Percentiles rank a stretch among this genome's conserved stretches.
These are phyloP conservation scores for Heloderma charlesbogerti DNA, from an alignment of 2,113 vertebrate species.

Conservation along the genomic window DNA sequence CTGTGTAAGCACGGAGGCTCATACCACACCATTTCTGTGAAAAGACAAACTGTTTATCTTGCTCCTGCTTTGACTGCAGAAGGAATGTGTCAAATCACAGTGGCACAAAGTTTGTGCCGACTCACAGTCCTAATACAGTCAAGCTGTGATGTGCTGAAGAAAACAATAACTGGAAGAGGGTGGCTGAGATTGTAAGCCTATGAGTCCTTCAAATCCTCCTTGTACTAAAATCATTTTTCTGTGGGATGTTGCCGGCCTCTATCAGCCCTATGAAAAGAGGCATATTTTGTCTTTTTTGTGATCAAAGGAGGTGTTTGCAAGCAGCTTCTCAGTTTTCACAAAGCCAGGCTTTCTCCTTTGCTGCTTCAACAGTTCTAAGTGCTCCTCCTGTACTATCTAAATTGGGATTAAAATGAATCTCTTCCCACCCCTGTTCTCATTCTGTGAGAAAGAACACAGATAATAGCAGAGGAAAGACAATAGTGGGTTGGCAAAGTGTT, in stretches of 20 bases:
- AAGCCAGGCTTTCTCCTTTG: background rate
- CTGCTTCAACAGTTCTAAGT: background rate
- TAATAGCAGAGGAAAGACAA: slow-evolving; percentile 15
- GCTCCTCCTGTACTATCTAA: slow-evolving; percentile 5
- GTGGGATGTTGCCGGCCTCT: background rate
- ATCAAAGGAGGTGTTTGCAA: background rate
- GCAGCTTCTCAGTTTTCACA: slow-evolving; percentile 5
- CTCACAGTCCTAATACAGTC: background rate
- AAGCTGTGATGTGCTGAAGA: background rate
- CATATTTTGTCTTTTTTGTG: accelerated
- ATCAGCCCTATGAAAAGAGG: background rate
- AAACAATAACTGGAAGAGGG: background rate
- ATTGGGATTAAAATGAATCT: slow-evolving; percentile 30
- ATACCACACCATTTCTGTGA: background rate
- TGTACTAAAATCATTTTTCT: background rate
- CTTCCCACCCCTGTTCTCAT: slow-evolving; percentile 45
- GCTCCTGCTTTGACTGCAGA: background rate
- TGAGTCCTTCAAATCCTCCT: background rate
- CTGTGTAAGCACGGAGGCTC: background rate
- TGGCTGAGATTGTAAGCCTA: background rate
- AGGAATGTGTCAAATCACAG: background rate
- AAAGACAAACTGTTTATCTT: background rate
- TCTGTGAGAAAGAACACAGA: slow-evolving; percentile 38
- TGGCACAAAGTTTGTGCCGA: background rate
- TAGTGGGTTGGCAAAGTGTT: background rate